phyloP scores from a whole-genome alignment of 2,888 invertebrate genomes.

The Rhyacophila evoluta region DNA sequence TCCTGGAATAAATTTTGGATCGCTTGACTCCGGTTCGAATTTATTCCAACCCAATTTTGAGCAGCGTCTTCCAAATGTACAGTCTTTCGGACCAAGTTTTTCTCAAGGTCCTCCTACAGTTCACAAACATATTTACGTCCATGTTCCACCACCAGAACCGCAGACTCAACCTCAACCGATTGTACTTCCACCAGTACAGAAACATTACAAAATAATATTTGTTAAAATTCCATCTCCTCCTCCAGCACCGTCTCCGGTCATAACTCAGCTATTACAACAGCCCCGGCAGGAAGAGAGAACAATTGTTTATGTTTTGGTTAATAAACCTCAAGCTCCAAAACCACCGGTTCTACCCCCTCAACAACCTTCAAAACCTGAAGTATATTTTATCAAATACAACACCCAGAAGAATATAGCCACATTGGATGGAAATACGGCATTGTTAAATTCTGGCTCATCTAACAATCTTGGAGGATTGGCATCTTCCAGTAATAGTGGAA shows the following conservation, averaged over 20 bases:
- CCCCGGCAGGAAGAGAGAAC: constrained; percentile 43
- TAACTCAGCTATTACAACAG: background rate
- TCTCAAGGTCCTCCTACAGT: constrained; percentile 27
- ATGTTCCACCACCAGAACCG: constrained; percentile 49
- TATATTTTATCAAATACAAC: constrained; percentile 59
- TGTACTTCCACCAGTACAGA: constrained; percentile 33
- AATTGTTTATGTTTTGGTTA: constrained; percentile 44
- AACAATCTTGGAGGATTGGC: background rate
- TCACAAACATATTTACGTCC: constrained; percentile 45
- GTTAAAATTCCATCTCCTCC: constrained; percentile 35
- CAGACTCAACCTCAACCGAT: background rate
- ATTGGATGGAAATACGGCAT: background rate
- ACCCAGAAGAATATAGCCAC: constrained; percentile 27
- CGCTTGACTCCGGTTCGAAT: background rate
- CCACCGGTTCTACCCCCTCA: background rate
- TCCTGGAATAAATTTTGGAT: background rate
- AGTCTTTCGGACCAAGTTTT: background rate
- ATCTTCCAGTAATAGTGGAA: background rate
- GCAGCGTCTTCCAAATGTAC: background rate
- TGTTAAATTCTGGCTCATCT: background rate
- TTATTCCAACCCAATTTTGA: no score
- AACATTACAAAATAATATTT: constrained; percentile 49
- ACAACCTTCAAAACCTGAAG: constrained; percentile 57
- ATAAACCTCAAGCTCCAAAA: constrained; percentile 6
- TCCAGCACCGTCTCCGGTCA: background rate